phyloP scores from a whole-genome alignment of 2,797 vertebrate genomes.

The Cyclopterus lumpus region DNA sequence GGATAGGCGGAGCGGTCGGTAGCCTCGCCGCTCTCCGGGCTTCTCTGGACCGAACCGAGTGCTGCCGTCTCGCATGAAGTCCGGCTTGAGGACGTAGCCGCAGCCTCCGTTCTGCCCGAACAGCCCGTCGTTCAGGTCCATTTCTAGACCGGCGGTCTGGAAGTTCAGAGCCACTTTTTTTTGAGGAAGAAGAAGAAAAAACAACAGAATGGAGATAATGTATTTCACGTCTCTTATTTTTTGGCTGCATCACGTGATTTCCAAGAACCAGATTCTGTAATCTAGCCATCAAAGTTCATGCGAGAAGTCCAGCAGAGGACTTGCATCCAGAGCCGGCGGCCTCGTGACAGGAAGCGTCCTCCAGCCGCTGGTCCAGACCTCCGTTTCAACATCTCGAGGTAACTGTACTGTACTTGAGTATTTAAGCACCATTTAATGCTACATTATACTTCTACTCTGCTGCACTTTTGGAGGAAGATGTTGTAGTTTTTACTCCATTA shows the following conservation, averaged over 20 bases:
- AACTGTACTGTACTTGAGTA: neutral
- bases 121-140: constrained; percentile 95
- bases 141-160: constrained; percentile 93
- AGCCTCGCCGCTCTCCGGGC: constrained; percentile 68
- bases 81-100: constrained; percentile 92
- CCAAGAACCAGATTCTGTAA: constrained; percentile 4
- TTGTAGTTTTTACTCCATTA: neutral
- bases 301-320: neutral
- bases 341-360: constrained; percentile 28
- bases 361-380: constrained; percentile 10
- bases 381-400: neutral
- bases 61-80: constrained; percentile 85
- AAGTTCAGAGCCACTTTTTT: constrained; percentile 95
- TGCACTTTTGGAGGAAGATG: neutral
- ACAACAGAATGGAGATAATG: constrained; percentile 15
- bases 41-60: constrained; percentile 86
- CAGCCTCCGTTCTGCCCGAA: constrained; percentile 90
- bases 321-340: constrained; percentile 2
- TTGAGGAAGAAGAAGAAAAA: constrained; percentile 23
- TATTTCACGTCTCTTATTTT: neutral
- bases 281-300: neutral
- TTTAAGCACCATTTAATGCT: neutral
- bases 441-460: neutral
- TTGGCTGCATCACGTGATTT: constrained; percentile 1
- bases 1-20: constrained; percentile 79